phyloP scores from a whole-genome alignment of 2,888 invertebrate species.

The Leptopterna dolabrata region DNA sequence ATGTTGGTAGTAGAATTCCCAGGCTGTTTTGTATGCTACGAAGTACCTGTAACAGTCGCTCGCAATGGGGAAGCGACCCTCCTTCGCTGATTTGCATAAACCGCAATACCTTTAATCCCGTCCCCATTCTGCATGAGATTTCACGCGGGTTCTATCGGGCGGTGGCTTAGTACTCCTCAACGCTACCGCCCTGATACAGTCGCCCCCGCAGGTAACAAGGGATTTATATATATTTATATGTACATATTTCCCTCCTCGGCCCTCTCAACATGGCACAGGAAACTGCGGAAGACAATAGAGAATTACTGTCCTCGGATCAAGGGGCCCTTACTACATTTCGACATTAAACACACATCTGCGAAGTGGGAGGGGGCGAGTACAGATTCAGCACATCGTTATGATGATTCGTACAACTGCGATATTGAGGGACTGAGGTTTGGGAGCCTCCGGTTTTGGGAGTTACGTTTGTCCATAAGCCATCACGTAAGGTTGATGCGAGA shows the following conservation, averaged over 20 bases:
- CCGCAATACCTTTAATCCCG: constrained; percentile 33
- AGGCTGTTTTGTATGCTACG: background rate
- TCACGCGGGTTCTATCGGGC: background rate
- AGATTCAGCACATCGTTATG: too few species aligned
- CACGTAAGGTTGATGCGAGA: too few species aligned
- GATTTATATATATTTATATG: constrained; percentile 1
- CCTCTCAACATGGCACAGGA: background rate
- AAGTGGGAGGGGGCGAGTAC: too few species aligned
- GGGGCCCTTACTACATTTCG: too few species aligned
- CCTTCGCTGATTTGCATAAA: constrained; percentile 36
- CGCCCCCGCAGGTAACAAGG: background rate
- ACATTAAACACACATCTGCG: too few species aligned
- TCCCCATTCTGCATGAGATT: constrained; percentile 24
- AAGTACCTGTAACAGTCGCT: background rate
- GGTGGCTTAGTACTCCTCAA: background rate
- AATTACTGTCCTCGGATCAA: too few species aligned
- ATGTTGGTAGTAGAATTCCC: background rate
- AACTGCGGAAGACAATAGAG: too few species aligned
- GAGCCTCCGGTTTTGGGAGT: too few species aligned
- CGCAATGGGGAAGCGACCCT: background rate
- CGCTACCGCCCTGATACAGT: too few species aligned
- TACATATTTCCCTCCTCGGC: background rate
- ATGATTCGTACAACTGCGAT: too few species aligned
- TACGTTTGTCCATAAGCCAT: too few species aligned
- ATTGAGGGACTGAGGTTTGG: too few species aligned